Evolutionary conservation across 2,888 invertebrate species (phyloP), one percentile per base, ranked within the genome.

Genomic region (Therioaphis trifolii): DNA sequence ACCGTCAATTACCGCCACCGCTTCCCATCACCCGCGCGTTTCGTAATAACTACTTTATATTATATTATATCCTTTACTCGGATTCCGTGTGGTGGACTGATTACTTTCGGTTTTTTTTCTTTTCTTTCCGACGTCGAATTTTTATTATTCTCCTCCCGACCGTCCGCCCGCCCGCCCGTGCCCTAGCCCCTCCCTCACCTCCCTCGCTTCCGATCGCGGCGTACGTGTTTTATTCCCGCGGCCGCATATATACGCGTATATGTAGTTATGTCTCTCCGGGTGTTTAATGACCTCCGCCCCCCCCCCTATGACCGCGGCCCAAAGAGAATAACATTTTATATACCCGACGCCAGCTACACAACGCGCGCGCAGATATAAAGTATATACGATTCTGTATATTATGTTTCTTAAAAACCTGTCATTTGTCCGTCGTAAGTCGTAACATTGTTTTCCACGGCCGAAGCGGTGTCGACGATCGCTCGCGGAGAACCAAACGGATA

Each of bases 11-110:
- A 82, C 63, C 63, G 49, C 80, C 74, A 29, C 72, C 69, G 61
- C 80, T 72, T 72, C 61, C 80, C 80, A 80, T 72, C 80, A 21
- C 61, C 52, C 76, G 72, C 72, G 66, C 80, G 46, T 80, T 72
- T 72, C 72, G 72, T 82, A 82, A 82, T 82, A 82, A 82, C 80
- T 82, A 74, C 82, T 82, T 74, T 74, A 82, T 49, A 24, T 58
- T 58, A 35, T 35, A 35, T 29, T 58, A 43, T 35, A 49, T 61
- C 29, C 9, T n/a, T n/a, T 27, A 49, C 49, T 76, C 18, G 75
- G 58, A 61, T 72, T 72, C 72, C 82, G 49, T 24, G 68, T 7
- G 78, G 68, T 43, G 58, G 63, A 82, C 82, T 66, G 82, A 82
- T 82, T 82, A 82, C 82, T 82, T 82, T 82, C 63, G 74, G 82